Evolutionary conservation across 2,113 vertebrate species (phyloP).

Genomic region (Lagenorhynchus albirostris): DNA sequence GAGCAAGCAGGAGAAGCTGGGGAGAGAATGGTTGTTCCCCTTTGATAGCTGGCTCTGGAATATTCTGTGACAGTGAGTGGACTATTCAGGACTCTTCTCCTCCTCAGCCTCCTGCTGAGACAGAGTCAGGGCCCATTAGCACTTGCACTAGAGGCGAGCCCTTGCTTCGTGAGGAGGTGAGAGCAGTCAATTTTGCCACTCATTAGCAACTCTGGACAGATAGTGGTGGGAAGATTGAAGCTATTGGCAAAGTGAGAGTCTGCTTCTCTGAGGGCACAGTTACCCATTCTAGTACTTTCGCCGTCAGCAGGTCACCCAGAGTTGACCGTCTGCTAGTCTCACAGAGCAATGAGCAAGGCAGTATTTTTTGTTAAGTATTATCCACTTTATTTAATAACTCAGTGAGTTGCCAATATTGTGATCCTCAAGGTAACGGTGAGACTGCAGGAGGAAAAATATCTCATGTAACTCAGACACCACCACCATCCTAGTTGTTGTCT

Average conservation of each 20-base stretch:
- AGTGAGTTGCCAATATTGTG: neutral
- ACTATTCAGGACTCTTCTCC: constrained; percentile 54
- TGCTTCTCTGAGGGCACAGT: constrained; percentile 18
- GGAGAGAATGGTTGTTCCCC: neutral
- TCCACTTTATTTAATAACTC: neutral
- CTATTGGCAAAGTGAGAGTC: constrained; percentile 54
- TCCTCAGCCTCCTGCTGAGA: constrained; percentile 47
- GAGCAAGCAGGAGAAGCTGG: neutral
- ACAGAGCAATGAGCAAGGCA: neutral
- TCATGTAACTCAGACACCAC: neutral
- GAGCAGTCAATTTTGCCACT: constrained; percentile 71
- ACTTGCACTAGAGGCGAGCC: constrained; percentile 50
- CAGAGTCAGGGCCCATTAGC: constrained; percentile 69
- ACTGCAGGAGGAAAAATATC: neutral
- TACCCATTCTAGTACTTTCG: constrained; percentile 3
- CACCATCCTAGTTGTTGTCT: neutral
- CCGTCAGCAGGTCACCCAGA: neutral
- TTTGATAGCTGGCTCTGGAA: constrained; percentile 42
- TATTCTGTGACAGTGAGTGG: constrained; percentile 52
- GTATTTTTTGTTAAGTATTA: neutral
- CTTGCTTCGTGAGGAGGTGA: constrained; percentile 64
- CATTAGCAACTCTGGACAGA: constrained; percentile 67
- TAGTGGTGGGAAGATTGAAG: constrained; percentile 57
- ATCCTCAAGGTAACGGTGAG: neutral
- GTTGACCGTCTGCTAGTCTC: neutral